Evolutionary conservation across 2,113 vertebrate genomes (phyloP), one percentile per base, ranked within the genome.

Genomic region (Phalacrocorax brasilianus): DNA sequence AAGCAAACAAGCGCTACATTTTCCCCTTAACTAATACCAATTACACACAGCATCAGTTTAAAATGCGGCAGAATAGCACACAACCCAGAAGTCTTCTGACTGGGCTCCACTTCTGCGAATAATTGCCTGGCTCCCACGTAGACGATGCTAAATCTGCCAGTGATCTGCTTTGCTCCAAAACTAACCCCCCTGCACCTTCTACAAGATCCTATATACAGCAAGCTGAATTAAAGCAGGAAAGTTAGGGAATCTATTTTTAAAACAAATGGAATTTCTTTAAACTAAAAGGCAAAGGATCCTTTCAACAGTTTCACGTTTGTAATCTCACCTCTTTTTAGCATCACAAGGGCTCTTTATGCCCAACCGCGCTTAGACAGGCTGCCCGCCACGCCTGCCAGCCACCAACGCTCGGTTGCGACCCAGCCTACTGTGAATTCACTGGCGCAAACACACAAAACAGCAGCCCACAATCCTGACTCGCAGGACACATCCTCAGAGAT

Each of bases 371-470:
- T 92, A 97, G 97, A 95, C 93, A 58, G 38, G 50, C 94, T 93
- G 96, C 95, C 97, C 35, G 23, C 95, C 75, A 76, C 4, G 32
- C 77, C 97, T 97, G 97, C 97, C 96, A 77, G 95, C 89, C 97
- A 96, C 97, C 96, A 95, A 72, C 90, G 8, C 86, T 72, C 74
- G 86, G 79, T 76, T 97, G 93, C 75, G 82, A 63, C 87, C 95
- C 93, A 97, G 94, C 94, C 91, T 85, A 95, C 96, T 74, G 71
- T 96, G 96, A 96, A 96, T 97, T 94, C 79, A 63, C 91, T 94
- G 94, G 16, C 2, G 2, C 75, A 55, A 73, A 77, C 79, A 85
- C 53, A 45, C 30, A 44, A 35, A 80, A 62, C 67, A 47, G 45
- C 71, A 85, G 74, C 67, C 45, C n/a, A 42, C 66, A 30, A 10